phyloP scores from a whole-genome alignment of 2,113 vertebrate genomes.

The Oreochromis niloticus region DNA sequence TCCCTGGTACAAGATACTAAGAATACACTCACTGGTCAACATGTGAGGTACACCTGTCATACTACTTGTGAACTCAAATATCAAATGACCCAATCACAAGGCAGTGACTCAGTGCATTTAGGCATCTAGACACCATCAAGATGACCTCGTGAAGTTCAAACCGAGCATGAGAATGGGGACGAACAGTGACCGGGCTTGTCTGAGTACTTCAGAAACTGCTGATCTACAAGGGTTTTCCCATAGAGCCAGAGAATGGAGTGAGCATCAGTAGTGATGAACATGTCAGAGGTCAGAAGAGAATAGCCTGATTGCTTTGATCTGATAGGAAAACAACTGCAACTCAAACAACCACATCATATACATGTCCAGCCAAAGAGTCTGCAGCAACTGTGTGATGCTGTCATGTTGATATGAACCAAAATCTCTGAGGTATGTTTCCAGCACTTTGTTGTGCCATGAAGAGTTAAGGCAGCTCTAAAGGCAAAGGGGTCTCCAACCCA shows the following conservation, averaged over 20 bases:
- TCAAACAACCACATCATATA: not conserved
- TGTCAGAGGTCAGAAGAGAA: not conserved
- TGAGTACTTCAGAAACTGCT: not conserved
- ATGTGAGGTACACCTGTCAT: not conserved
- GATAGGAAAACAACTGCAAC: not conserved
- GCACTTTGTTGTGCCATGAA: not conserved
- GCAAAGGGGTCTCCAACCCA: not conserved
- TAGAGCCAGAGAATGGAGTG: not conserved
- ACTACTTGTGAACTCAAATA: not conserved
- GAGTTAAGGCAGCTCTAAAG: not conserved
- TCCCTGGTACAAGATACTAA: not conserved
- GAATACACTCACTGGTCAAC: not conserved
- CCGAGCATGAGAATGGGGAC: fast-evolving
- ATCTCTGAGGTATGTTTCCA: not conserved
- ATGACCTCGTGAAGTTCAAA: not conserved
- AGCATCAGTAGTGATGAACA: not conserved
- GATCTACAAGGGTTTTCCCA: not conserved
- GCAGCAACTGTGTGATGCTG: not conserved
- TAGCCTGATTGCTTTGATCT: not conserved
- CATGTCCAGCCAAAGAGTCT: not conserved
- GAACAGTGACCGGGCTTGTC: not conserved
- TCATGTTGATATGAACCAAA: not conserved
- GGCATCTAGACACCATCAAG: not conserved
- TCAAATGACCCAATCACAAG: not conserved
- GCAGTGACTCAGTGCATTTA: not conserved